These are phyloP conservation scores for Ornithoptera priamus DNA, from an alignment of 2,888 invertebrate genomes.

Conservation along the genomic window DNA sequence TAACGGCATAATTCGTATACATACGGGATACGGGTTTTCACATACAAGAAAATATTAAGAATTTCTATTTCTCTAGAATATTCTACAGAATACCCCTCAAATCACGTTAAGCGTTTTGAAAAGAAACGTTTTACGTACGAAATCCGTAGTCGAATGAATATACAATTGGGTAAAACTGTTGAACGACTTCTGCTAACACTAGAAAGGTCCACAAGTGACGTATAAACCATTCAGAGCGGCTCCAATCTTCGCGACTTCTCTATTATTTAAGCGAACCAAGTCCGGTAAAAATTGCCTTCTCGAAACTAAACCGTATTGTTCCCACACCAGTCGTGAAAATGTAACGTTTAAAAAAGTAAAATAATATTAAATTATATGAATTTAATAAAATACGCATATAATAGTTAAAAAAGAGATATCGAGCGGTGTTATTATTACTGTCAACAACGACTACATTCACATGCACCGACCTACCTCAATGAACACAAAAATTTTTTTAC, in stretches of 20 bases:
- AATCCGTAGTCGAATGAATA: conserved; percentile 66
- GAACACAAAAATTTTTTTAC: too few species aligned
- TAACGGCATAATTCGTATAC: background rate
- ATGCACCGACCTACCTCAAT: too few species aligned
- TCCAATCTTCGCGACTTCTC: conserved; percentile 76
- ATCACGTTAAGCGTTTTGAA: conserved; percentile 19
- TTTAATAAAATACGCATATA: background rate
- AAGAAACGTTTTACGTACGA: conserved; percentile 17
- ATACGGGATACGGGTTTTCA: background rate
- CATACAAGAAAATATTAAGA: background rate
- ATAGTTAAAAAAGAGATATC: background rate
- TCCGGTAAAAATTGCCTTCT: conserved; percentile 61
- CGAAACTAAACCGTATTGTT: conserved; percentile 9
- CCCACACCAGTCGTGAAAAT: background rate
- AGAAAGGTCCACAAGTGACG: conserved; percentile 74
- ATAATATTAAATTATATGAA: background rate
- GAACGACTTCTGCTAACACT: conserved; percentile 61
- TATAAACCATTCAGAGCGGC: conserved; percentile 75
- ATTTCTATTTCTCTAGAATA: conserved; percentile 15
- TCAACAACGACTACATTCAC: too few species aligned
- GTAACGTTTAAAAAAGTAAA: background rate
- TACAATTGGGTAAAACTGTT: conserved; percentile 67
- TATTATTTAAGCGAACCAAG: conserved; percentile 75
- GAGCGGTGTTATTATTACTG: too few species aligned
- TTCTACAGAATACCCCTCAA: conserved; percentile 16